A percentile compares a stretch with the other conserved stretches of the same genome.
These are phyloP conservation scores for Tenualosa thibaudeaui DNA, from an alignment of 2,797 vertebrate species.

Conservation along the genomic window DNA sequence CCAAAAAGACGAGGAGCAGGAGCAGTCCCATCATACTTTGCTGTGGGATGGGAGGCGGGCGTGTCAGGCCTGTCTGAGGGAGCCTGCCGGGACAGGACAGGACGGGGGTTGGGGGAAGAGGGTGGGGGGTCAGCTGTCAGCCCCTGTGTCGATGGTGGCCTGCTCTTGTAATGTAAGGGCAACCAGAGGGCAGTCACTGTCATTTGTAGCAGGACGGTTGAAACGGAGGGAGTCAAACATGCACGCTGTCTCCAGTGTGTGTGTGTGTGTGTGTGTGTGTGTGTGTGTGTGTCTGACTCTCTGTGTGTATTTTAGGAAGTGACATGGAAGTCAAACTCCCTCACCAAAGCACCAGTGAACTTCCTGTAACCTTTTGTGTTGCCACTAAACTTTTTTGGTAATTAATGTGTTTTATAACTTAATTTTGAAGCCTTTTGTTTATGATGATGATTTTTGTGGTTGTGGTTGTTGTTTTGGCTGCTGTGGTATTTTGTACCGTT, in stretches of 20 bases:
- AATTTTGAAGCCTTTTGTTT: background rate
- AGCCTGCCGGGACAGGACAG: slow-evolving; percentile 28
- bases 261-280: background rate
- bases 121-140: slow-evolving; percentile 78
- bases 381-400: background rate
- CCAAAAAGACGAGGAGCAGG: slow-evolving; percentile 30
- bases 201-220: slow-evolving; percentile 75
- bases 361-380: background rate
- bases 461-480: background rate
- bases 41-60: slow-evolving; percentile 64
- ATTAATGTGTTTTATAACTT: background rate
- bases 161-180: slow-evolving; percentile 71
- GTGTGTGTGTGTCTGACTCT: background rate
- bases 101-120: slow-evolving; percentile 42
- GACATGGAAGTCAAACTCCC: background rate
- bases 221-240: slow-evolving; percentile 66
- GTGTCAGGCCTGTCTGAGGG: slow-evolving; percentile 71
- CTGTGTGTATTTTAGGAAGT: background rate
- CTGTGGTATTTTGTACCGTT: background rate
- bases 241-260: slow-evolving; percentile 43
- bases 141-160: slow-evolving; percentile 74
- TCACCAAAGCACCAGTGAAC: background rate
- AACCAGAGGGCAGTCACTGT: slow-evolving; percentile 69
- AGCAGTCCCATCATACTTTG: slow-evolving; percentile 49
- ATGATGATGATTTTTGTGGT: background rate